Evolutionary conservation across 2,113 vertebrate species (phyloP), one percentile per base, ranked within the genome.

Genomic region (Pomatorhinus ruficollis): DNA sequence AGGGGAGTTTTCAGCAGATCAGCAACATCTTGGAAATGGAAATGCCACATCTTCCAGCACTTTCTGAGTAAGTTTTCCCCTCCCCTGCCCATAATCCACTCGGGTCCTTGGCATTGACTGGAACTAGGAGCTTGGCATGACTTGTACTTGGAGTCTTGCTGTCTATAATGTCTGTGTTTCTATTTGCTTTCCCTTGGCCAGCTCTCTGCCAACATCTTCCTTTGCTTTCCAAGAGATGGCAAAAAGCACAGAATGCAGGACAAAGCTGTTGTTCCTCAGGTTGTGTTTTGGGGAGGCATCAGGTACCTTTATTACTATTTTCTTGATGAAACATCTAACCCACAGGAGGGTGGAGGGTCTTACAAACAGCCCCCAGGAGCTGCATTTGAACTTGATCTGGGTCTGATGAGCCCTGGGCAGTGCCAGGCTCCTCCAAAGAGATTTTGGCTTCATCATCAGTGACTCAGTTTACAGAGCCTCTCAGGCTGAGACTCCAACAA

Each of bases 11-110:
- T 80, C 68, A 90, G 71, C 40, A 5, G 59, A 83, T 81, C 88
- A 90, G 92, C 88, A 95, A 70, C 37, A 45, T 80, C 71, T 74
- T 77, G 71, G 76, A 88, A 87, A 78, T 94, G 60, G 65, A 89
- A 97, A 85, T 71, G 76, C 53, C 63, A 59, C 59, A 69, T 77
- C 59, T 59, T 95, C 45, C 79, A 86, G 39, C 82, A 74, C 33
- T 66, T 95, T 79, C 54, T 57, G 39, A 52, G 54, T 14, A 59
- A 57, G 31, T 94, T 91, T 88, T 66, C 66, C 5, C 39, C 35
- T 65, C 87, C 31, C 25, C 39, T 64, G n/a, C 47, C 30, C 47
- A 15, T 66, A 77, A 85, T 30, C 50, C 8, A 2, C 50, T 83
- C 3, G 12, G 27, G 50, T 69, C 49, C 37, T 53, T 70, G 76